These are phyloP conservation scores for Timandra comae DNA, from an alignment of 2,888 invertebrate genomes.

Conservation along the genomic window DNA sequence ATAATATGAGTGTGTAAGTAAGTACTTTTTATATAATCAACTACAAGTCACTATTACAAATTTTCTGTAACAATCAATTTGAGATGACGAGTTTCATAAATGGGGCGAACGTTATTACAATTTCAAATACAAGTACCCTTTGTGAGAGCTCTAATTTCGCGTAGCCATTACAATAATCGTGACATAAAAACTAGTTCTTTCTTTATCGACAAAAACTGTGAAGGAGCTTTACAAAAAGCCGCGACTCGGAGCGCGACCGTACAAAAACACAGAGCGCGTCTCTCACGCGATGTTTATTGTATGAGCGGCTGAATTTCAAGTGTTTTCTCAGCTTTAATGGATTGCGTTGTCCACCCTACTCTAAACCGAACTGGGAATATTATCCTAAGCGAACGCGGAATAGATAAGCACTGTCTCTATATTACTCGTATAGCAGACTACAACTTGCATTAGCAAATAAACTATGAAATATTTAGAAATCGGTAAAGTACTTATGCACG, in stretches of 20 bases:
- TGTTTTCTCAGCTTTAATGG: conserved; percentile 70
- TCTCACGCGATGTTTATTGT: conserved; percentile 65
- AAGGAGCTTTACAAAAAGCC: conserved; percentile 46
- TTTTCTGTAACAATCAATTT: neutral
- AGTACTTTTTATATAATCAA: too few relatives aligned
- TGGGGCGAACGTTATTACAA: neutral
- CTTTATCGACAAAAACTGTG: conserved; percentile 39
- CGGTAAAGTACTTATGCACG: too few relatives aligned
- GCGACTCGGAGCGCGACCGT: conserved; percentile 31
- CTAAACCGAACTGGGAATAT: conserved; percentile 21
- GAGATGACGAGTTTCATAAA: neutral
- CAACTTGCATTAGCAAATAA: neutral
- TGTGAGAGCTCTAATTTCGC: conserved; percentile 10
- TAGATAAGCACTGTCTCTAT: too few relatives aligned
- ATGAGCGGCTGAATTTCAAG: conserved; percentile 72
- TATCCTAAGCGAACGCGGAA: too few relatives aligned
- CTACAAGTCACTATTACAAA: too few relatives aligned
- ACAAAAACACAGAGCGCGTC: conserved; percentile 48
- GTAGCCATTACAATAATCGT: conserved; percentile 19
- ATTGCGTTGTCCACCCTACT: conserved; percentile 46
- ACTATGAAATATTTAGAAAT: too few relatives aligned
- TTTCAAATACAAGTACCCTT: neutral
- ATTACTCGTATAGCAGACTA: conserved; percentile 10
- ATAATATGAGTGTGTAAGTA: too few relatives aligned
- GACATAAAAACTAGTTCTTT: conserved; percentile 26